Percentiles rank a stretch among this genome's conserved stretches.
Evolutionary conservation across 2,113 vertebrate species (phyloP).

Genomic region (Calypte anna): DNA sequence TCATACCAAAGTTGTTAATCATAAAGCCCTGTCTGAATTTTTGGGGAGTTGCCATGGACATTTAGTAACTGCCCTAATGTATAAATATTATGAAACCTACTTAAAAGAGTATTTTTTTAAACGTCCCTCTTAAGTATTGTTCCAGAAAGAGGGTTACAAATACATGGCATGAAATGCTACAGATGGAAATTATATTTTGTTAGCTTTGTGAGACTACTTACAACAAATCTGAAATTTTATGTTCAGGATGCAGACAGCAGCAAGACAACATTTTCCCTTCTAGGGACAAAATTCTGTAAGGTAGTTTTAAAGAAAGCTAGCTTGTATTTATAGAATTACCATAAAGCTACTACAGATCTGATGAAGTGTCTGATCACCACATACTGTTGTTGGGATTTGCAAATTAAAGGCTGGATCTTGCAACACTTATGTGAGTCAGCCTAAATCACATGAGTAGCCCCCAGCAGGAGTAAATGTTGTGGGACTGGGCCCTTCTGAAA

Average conservation of each 20-base stretch:
- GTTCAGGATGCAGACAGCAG: background rate
- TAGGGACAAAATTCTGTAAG: conserved; percentile 63
- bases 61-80: conserved; percentile 44
- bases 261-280: conserved; percentile 49
- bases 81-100: conserved; percentile 34
- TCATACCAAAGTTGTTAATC: conserved; percentile 15
- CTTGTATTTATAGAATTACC: conserved; percentile 66
- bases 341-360: conserved; percentile 54
- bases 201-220: conserved; percentile 36
- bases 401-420: conserved; percentile 68
- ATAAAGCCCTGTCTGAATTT: conserved; percentile 38
- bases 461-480: background rate
- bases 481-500: conserved; percentile 12
- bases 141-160: conserved; percentile 42
- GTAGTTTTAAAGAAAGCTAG: conserved; percentile 59
- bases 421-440: conserved; percentile 35
- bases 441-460: conserved; percentile 14
- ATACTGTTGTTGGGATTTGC: conserved; percentile 66
- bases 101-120: conserved; percentile 37
- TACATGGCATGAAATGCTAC: conserved; percentile 16
- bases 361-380: conserved; percentile 69
- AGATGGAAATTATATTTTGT: conserved; percentile 56
- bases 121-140: conserved; percentile 33
- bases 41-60: conserved; percentile 41
- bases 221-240: conserved; percentile 46